Percentiles rank a stretch among this genome's conserved stretches.
These are phyloP conservation scores for Gracilinanus agilis DNA, from an alignment of 2,113 vertebrate genomes.

Conservation along the genomic window DNA sequence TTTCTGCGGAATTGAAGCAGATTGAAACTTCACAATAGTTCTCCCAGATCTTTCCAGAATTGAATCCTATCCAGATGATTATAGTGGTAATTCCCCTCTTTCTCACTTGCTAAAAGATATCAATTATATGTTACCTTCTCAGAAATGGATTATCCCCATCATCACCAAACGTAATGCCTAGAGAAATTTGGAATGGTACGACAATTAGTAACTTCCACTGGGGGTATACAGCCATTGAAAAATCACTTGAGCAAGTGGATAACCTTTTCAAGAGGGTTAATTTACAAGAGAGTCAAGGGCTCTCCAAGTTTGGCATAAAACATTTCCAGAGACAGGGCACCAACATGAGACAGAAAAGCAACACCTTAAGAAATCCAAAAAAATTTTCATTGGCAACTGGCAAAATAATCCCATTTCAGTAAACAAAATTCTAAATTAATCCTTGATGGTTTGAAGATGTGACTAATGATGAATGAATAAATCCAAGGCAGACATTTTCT, in stretches of 20 bases:
- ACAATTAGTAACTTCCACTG: conserved; percentile 21
- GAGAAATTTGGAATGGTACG: background rate
- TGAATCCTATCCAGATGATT: background rate
- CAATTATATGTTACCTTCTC: background rate
- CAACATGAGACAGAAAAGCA: conserved; percentile 14
- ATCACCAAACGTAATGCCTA: background rate
- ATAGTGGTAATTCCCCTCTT: background rate
- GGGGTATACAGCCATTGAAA: background rate
- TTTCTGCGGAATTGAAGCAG: conserved; percentile 42
- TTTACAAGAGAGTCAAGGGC: conserved; percentile 47
- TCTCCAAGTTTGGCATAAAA: background rate
- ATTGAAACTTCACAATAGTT: background rate
- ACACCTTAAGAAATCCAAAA: background rate
- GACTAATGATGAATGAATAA: background rate
- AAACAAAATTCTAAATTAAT: background rate
- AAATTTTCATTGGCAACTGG: background rate
- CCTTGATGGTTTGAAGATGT: background rate
- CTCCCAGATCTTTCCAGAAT: background rate
- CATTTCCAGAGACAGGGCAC: background rate
- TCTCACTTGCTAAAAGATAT: background rate
- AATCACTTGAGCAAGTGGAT: background rate
- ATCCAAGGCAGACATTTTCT: background rate
- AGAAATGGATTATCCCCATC: background rate
- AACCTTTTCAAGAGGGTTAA: conserved; percentile 12
- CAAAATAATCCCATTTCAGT: background rate